These are phyloP conservation scores for Anomalospiza imberbis DNA, from an alignment of 2,797 vertebrate genomes.

Conservation along the genomic window DNA sequence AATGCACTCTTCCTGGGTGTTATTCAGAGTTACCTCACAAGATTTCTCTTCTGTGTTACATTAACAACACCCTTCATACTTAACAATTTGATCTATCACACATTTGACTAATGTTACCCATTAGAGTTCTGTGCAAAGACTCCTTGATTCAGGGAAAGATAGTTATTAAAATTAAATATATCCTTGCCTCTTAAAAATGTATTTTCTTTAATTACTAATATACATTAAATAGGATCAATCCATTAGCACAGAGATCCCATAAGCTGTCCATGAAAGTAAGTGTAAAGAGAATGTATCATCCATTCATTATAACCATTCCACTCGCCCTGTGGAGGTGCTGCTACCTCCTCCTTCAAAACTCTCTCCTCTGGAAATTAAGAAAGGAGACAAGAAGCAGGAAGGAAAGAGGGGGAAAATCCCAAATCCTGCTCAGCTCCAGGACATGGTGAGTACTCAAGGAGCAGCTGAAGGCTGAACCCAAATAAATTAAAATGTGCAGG, in stretches of 20 bases:
- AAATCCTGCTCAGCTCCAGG: not conserved
- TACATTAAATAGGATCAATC: conserved; percentile 37
- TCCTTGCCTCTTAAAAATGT: conserved; percentile 36
- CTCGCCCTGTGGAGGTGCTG: not conserved
- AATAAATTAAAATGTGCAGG: not conserved
- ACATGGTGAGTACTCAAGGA: accelerated
- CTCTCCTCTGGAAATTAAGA: accelerated
- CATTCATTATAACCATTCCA: not conserved
- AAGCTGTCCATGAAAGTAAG: not conserved
- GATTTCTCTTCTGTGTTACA: conserved; percentile 49
- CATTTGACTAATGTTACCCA: conserved; percentile 50
- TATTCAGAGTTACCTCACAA: conserved; percentile 52
- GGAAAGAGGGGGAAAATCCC: not conserved
- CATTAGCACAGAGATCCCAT: not conserved
- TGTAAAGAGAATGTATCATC: not conserved
- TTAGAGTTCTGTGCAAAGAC: conserved; percentile 40
- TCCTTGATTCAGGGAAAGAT: not conserved
- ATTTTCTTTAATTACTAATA: conserved; percentile 61
- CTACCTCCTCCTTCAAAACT: not conserved
- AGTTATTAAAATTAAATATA: conserved; percentile 59
- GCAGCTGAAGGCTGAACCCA: not conserved
- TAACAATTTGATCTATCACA: conserved; percentile 57
- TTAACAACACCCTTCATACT: conserved; percentile 55
- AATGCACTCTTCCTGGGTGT: conserved; percentile 40
- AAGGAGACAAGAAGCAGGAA: not conserved